phyloP scores from a whole-genome alignment of 2,113 vertebrate species.

The Stigmatopora argus region DNA sequence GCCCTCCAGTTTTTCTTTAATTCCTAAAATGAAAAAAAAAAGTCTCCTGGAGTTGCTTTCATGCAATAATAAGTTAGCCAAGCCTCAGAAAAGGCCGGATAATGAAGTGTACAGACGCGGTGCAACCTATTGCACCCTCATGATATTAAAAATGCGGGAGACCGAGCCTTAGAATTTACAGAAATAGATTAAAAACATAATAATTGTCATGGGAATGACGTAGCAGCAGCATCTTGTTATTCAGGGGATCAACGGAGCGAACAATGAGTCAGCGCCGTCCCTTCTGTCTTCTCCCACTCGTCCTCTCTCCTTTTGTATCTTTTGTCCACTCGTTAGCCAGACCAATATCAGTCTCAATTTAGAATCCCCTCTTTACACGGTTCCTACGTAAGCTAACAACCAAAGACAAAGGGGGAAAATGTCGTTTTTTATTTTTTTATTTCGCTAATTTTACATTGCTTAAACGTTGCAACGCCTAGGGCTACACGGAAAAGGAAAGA shows the following conservation, averaged over 20 bases:
- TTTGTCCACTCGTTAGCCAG: conserved; percentile 13
- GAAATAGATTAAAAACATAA: conserved; percentile 24
- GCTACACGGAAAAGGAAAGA: not conserved
- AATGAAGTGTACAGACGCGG: conserved; percentile 19
- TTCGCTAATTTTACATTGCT: no score
- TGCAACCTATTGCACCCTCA: conserved; percentile 2
- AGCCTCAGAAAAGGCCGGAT: conserved; percentile 14
- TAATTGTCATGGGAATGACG: conserved; percentile 16
- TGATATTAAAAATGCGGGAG: not conserved
- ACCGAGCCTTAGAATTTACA: conserved; percentile 8
- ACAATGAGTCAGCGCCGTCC: conserved; percentile 15
- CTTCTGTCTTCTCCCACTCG: conserved; percentile 13
- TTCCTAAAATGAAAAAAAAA: conserved; percentile 6
- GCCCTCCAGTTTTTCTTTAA: not conserved
- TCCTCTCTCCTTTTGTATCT: conserved; percentile 7
- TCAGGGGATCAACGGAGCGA: conserved; percentile 18
- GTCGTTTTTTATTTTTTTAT: no score
- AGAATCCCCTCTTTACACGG: conserved; percentile 58
- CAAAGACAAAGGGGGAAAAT: no score
- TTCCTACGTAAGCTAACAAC: conserved; percentile 24
- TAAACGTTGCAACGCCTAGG: not conserved
- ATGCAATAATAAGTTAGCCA: conserved; percentile 12
- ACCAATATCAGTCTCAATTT: conserved; percentile 26
- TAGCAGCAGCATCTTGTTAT: conserved; percentile 26
- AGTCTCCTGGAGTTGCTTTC: conserved; percentile 10